A percentile compares a stretch with the other conserved stretches of the same genome.
phyloP scores from a whole-genome alignment of 2,113 vertebrate species.

The Paratilapia polleni region DNA sequence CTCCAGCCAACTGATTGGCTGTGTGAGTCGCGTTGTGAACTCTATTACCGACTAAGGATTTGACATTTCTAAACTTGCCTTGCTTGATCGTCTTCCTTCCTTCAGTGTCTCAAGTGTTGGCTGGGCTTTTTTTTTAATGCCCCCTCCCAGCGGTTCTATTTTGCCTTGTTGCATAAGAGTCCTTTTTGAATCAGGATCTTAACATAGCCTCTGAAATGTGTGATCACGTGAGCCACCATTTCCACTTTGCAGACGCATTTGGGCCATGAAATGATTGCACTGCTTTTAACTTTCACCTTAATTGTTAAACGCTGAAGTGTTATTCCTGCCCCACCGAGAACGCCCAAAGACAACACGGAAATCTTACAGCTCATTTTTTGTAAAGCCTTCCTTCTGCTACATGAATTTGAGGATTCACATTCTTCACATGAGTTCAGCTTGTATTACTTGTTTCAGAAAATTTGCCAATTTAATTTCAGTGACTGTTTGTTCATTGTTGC shows the following conservation, averaged over 20 bases:
- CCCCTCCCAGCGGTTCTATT: constrained; percentile 1
- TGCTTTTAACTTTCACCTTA: constrained; percentile 1
- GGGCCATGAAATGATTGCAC: constrained; percentile 6
- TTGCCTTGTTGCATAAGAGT: constrained; percentile 30
- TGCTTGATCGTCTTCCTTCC: constrained; percentile 11
- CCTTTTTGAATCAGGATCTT: not conserved
- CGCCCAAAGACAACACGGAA: constrained; percentile 16
- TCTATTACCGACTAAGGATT: constrained; percentile 18
- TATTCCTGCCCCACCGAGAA: constrained; percentile 20
- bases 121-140: not conserved
- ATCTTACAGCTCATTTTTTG: not conserved
- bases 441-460: not conserved
- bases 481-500: not conserved
- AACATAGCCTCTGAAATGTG: not conserved
- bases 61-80: constrained; percentile 32
- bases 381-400: not conserved
- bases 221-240: constrained; percentile 11
- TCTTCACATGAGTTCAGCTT: not conserved
- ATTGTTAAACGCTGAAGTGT: constrained; percentile 4
- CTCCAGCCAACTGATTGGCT: constrained; percentile 53
- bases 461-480: not conserved
- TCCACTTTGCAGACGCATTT: constrained; percentile 9
- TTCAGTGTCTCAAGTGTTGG: not conserved
- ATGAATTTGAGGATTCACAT: constrained; percentile 11
- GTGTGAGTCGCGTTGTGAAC: constrained; percentile 42